These are phyloP conservation scores for Heterodera filipjevi DNA, from an alignment of 2,888 invertebrate species.

Conservation along the genomic window DNA sequence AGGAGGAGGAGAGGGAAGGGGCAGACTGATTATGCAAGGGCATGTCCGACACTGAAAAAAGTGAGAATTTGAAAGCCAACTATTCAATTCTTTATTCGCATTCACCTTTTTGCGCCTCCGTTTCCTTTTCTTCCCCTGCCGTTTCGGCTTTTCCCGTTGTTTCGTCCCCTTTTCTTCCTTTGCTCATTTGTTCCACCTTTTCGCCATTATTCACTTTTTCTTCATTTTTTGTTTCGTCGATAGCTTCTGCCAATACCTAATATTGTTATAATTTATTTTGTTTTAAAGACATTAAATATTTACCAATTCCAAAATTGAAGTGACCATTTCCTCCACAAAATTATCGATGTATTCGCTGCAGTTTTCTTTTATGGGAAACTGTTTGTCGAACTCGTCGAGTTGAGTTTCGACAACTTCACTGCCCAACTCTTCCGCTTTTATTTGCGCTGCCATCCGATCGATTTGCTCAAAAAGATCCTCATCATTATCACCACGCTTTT, in stretches of 20 bases:
- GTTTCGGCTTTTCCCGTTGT: background rate
- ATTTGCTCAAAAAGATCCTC: conserved; percentile 32
- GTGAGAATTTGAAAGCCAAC: background rate
- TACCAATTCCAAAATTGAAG: background rate
- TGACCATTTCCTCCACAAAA: conserved; percentile 21
- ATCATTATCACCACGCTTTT: background rate
- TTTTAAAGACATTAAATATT: background rate
- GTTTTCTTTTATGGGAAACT: background rate
- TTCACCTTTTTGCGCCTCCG: background rate
- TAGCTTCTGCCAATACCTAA: background rate
- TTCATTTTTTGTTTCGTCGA: background rate
- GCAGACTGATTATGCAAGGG: background rate
- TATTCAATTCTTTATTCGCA: background rate
- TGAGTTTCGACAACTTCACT: background rate
- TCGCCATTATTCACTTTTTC: background rate
- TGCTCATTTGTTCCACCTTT: background rate
- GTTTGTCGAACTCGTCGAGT: background rate
- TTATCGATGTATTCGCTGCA: background rate
- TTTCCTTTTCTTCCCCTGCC: background rate
- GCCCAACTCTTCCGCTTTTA: conserved; percentile 14
- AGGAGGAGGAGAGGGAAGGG: background rate
- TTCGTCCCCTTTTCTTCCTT: background rate
- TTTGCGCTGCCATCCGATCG: conserved; percentile 31
- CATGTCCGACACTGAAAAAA: background rate
- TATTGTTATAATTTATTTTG: background rate